Conservation (phyloP, 2,797 vertebrate species). For the Dipus sagitta region DNA sequence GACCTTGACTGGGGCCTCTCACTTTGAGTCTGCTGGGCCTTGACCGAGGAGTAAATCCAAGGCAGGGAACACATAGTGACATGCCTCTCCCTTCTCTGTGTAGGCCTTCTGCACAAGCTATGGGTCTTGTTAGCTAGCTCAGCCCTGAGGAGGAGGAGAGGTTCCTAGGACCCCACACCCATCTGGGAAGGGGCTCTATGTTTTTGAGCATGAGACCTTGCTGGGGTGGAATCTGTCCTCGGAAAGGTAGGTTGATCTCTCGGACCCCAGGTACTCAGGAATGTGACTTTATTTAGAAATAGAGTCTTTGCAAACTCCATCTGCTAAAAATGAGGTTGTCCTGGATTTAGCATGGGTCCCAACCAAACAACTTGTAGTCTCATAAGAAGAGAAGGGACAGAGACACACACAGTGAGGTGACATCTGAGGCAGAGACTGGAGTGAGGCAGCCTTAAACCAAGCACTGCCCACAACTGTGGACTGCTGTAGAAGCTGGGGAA, state of each 20-base stretch:
- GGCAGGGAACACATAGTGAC: no score
- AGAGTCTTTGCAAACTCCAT: not conserved
- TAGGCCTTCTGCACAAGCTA: not conserved
- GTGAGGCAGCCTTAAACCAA: no score
- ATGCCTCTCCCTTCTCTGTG: no score
- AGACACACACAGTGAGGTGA: accelerated
- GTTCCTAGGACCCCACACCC: not conserved
- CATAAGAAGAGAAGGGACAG: not conserved
- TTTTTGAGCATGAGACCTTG: not conserved
- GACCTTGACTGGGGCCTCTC: not conserved
- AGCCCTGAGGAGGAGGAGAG: not conserved
- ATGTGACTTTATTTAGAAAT: not conserved
- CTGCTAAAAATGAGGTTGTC: accelerated
- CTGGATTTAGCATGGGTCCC: not conserved
- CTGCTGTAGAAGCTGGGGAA: accelerated
- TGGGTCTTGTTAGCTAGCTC: no score
- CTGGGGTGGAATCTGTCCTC: not conserved
- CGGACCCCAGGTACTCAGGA: not conserved
- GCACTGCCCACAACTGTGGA: accelerated
- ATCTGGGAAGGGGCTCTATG: no score
- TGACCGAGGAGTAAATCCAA: not conserved
- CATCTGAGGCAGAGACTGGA: no score
- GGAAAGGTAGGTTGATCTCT: accelerated
- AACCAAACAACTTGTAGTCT: not conserved
- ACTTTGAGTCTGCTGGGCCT: not conserved